Base-by-base conservation (phyloP, 2,888 invertebrate species). In the Polymixis lichenea region DNA sequence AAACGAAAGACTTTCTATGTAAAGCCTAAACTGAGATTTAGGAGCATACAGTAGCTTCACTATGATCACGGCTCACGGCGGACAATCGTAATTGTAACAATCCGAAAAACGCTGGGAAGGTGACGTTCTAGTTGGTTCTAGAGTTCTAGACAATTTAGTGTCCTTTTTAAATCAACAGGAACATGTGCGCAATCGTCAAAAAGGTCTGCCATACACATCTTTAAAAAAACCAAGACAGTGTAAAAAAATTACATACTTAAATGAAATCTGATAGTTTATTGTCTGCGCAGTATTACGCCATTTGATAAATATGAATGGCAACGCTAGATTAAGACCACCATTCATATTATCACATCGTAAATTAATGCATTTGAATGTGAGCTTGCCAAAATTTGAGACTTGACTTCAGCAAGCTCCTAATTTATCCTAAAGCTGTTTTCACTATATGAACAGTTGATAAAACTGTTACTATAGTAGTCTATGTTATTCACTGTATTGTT, bases 401-500 rank as follows among this genome's bases (percentile, higher is more conserved):
- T 76, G 32, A 56, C 62, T 80, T 56, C 43, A 62, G 15, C 19
- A 28, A 69, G 65, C 51, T 56, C 55, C 15, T 58, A 49, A 38
- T 80, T 56, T 46, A 78, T 66, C 56, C 22, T 28, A 13, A 56
- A 66, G 15, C 32, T 22, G 17, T 38, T 56, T 46, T 22, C 13
- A 19, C 51, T 58, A 0, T 67, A 22, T 17, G 7, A 28, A 28
- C n/a, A 62, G 70, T 64, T 69, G n/a, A 53, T 38, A 43, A 53
- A 64, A 64, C 28, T 60, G 60, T 85, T 70, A 76, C 85, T 53
- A 72, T 69, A 51, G 53, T 58, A 68, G 62, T 43, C 38, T 74
- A 58, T 76, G 70, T 73, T 67, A 28, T 74, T 72, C 77, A 56
- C 22, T 75, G 66, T 84, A 73, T 78, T 56, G 80, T 81, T 79